Conservation (phyloP, 2,797 vertebrate genomes). For the Sebastes wilsoni region DNA sequence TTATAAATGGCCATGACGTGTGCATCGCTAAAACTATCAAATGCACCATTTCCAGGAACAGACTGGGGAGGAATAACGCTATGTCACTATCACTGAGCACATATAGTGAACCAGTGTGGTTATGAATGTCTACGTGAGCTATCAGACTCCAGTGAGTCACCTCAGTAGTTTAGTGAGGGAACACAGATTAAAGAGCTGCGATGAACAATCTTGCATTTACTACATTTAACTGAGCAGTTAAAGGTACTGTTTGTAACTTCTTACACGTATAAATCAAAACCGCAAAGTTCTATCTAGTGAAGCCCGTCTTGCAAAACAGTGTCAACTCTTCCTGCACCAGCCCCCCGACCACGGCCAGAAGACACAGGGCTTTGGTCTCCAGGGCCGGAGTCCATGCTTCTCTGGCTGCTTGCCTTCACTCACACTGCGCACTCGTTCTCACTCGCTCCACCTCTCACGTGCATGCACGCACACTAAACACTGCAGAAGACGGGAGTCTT, state of each 20-base stretch:
- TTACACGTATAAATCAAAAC: no score
- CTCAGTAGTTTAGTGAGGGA: background rate
- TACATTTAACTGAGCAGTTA: background rate
- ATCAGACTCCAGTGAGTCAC: conserved; percentile 27
- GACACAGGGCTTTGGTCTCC: no score
- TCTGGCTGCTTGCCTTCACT: no score
- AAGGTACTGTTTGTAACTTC: no score
- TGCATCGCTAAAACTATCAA: background rate
- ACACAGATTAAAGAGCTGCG: conserved; percentile 3
- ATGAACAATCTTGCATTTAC: background rate
- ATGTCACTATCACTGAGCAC: background rate
- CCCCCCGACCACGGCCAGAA: no score
- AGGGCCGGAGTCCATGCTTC: no score
- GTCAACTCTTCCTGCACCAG: no score
- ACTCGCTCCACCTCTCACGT: no score
- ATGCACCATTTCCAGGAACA: conserved; percentile 18
- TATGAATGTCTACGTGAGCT: background rate
- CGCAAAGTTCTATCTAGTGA: no score
- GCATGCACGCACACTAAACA: background rate
- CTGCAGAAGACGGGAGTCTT: no score
- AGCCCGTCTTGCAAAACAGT: no score
- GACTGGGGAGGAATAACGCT: background rate
- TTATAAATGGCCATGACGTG: conserved; percentile 12
- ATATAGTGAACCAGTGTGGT: background rate
- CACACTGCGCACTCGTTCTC: no score